Evolutionary conservation across 2,888 invertebrate species (phyloP).

Genomic region (Eucera pruinosa): DNA sequence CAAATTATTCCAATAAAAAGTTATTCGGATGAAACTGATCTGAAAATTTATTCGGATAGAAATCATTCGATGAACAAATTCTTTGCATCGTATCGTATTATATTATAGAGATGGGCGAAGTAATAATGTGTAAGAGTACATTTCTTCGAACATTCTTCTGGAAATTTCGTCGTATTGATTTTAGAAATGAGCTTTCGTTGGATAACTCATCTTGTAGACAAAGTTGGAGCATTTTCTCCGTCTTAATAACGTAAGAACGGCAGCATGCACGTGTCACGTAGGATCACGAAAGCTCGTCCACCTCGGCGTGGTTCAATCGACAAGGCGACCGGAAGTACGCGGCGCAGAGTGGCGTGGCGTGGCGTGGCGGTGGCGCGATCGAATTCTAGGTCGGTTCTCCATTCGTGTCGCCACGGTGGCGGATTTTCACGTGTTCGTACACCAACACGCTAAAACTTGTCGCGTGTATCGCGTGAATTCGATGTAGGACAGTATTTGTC

Average conservation of each 20-base stretch:
- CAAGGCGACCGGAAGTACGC: conserved; percentile 21
- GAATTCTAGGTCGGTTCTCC: conserved; percentile 53
- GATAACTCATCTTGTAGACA: too few species aligned
- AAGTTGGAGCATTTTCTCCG: too few species aligned
- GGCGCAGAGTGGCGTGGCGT: background rate
- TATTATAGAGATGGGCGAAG: too few species aligned
- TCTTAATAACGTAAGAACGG: background rate
- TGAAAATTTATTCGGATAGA: too few species aligned
- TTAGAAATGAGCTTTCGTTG: too few species aligned
- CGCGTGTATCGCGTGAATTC: conserved; percentile 14
- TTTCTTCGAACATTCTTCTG: too few species aligned
- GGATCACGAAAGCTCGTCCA: conserved; percentile 10
- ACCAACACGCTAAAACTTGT: background rate
- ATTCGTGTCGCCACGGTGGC: conserved; percentile 41
- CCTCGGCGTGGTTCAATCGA: conserved; percentile 26
- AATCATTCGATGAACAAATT: too few species aligned
- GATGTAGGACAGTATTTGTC: conserved; percentile 36
- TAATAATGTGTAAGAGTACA: too few species aligned
- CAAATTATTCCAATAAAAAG: too few species aligned
- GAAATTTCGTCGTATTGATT: too few species aligned
- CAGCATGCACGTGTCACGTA: conserved; percentile 38
- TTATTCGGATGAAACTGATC: too few species aligned
- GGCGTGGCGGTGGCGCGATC: conserved; percentile 23
- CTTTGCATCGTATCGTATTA: too few species aligned
- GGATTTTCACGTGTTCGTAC: conserved; percentile 35